Conservation (phyloP, 2,797 vertebrate genomes). For the Molothrus aeneus region DNA sequence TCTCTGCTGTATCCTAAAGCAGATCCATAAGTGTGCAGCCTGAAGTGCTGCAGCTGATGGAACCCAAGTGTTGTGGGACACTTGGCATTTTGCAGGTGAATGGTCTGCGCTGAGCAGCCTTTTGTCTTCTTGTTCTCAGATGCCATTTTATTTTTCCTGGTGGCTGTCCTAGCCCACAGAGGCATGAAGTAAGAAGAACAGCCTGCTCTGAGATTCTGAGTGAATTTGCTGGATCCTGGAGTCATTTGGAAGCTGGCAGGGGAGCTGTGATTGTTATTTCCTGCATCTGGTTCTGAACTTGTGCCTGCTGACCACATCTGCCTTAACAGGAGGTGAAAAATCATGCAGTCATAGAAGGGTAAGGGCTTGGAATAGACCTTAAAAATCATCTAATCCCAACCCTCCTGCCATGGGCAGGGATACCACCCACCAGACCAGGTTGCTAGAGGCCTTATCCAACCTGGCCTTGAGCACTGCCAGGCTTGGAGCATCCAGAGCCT, state of each 20-base stretch:
- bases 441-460: not conserved
- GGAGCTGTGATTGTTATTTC: not conserved
- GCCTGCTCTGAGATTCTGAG: not conserved
- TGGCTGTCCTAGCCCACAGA: not conserved
- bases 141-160: not conserved
- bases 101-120: not conserved
- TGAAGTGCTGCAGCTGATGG: not conserved
- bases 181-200: not conserved
- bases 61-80: not conserved
- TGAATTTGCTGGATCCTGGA: rapidly evolving
- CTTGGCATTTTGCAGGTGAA: not conserved
- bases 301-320: not conserved
- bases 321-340: not conserved
- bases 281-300: not conserved
- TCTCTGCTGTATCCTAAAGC: not conserved
- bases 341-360: not conserved
- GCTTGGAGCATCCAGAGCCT: not conserved
- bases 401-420: not conserved
- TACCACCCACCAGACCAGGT: not conserved
- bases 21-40: not conserved
- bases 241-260: not conserved
- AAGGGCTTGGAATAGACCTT: not conserved
- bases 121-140: not conserved
- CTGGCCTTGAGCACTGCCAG: not conserved
- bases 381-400: not conserved